Conservation (phyloP, 2,888 invertebrate species). For the Diarsia rubi region DNA sequence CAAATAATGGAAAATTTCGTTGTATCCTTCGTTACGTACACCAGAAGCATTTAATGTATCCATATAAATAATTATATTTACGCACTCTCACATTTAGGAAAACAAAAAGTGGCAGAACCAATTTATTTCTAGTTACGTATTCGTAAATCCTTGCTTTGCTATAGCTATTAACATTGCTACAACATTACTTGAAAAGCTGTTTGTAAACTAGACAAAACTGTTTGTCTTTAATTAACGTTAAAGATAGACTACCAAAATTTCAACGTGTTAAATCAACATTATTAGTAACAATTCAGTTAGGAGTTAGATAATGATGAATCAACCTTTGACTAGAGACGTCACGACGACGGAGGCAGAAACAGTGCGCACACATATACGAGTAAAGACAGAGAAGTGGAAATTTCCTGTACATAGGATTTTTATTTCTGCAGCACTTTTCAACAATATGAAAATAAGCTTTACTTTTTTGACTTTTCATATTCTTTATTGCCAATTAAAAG, state of each 20-base stretch:
- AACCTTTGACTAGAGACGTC: background rate
- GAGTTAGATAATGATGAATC: slow-evolving; percentile 20
- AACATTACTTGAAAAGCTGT: background rate
- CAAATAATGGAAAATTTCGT: background rate
- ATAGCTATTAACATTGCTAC: background rate
- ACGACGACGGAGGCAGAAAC: background rate
- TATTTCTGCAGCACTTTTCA: background rate
- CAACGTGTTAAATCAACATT: slow-evolving; percentile 21
- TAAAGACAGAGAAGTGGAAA: background rate
- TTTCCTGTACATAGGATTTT: background rate
- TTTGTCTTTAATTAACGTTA: slow-evolving; percentile 37
- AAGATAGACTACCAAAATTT: slow-evolving; percentile 8
- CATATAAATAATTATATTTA: background rate
- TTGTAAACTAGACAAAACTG: slow-evolving; percentile 17
- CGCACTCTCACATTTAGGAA: background rate
- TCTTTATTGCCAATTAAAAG: background rate
- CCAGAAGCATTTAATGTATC: background rate
- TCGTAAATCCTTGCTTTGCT: background rate
- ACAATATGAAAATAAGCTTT: background rate
- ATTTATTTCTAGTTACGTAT: background rate
- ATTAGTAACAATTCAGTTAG: background rate
- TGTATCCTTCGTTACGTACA: background rate
- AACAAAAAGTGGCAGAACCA: background rate
- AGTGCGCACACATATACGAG: background rate
- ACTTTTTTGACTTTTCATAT: background rate